Evolutionary conservation across 2,888 invertebrate species (phyloP).

Genomic region (Scaptomyza parva): DNA sequence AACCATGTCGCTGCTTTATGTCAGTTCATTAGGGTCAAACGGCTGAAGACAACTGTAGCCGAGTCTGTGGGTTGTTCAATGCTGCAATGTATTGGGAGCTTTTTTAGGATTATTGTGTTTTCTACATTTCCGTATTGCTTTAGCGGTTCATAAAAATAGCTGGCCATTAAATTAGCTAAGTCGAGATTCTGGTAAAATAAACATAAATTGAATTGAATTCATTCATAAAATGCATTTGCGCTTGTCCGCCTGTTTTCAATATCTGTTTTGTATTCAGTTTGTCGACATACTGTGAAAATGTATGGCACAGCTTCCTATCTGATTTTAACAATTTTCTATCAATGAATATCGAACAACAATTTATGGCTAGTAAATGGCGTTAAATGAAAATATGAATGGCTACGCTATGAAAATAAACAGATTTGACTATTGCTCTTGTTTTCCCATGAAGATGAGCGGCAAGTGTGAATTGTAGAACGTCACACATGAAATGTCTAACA

Average conservation of each 20-base stretch:
- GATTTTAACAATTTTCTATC: conserved; percentile 12
- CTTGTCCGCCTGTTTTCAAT: conserved; percentile 21
- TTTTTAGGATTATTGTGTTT: conserved; percentile 26
- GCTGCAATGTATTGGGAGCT: conserved; percentile 20
- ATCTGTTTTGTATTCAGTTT: conserved; percentile 27
- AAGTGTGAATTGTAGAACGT: conserved; percentile 41
- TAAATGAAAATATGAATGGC: conserved; percentile 24
- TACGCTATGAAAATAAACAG: conserved; percentile 26
- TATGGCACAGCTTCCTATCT: conserved; percentile 28
- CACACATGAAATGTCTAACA: conserved; percentile 18
- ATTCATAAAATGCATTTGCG: conserved; percentile 58
- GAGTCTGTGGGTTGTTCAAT: conserved; percentile 34
- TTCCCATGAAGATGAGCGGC: conserved; percentile 22
- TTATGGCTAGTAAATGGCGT: conserved; percentile 21
- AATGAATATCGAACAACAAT: conserved; percentile 33
- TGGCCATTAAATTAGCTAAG: conserved; percentile 63
- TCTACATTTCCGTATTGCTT: conserved; percentile 50
- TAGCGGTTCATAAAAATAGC: conserved; percentile 77
- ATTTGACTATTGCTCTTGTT: conserved; percentile 9
- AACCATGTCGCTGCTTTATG: conserved; percentile 51
- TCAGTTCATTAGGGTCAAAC: conserved; percentile 76
- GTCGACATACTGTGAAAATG: conserved; percentile 29
- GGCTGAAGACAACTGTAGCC: conserved; percentile 52
- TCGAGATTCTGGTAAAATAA: conserved; percentile 49
- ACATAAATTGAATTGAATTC: conserved; percentile 72